Conservation (phyloP, 2,797 vertebrate species). For the Clamator glandarius region DNA sequence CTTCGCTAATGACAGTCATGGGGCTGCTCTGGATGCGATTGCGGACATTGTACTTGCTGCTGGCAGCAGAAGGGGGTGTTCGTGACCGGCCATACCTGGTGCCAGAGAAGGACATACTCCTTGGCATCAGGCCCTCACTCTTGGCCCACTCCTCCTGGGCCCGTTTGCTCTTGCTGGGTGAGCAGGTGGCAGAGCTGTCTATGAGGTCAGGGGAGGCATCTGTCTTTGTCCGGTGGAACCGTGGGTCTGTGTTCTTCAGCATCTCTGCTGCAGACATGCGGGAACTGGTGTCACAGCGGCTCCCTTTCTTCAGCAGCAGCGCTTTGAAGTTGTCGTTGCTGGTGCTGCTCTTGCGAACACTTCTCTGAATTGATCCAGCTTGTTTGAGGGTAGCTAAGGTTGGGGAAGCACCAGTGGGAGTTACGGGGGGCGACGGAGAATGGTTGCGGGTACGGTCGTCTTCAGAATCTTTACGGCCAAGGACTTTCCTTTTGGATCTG, state of each 20-base stretch:
- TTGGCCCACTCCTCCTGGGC: slow-evolving; percentile 90
- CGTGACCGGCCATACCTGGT: slow-evolving; percentile 89
- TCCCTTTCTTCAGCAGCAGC: slow-evolving; percentile 94
- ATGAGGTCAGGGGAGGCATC: slow-evolving; percentile 76
- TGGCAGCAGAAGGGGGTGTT: slow-evolving; percentile 93
- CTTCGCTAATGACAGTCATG: slow-evolving; percentile 97
- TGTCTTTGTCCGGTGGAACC: slow-evolving; percentile 84
- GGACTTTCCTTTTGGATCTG: slow-evolving; percentile 97
- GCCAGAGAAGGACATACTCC: slow-evolving; percentile 84
- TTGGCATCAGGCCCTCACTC: slow-evolving; percentile 84
- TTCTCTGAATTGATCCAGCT: slow-evolving; percentile 90
- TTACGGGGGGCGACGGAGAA: slow-evolving; percentile 82
- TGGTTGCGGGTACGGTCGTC: slow-evolving; percentile 86
- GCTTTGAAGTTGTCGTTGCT: slow-evolving; percentile 99
- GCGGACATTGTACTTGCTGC: slow-evolving; percentile 94
- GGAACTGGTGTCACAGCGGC: slow-evolving; percentile 90
- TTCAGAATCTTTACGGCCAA: slow-evolving; percentile 94
- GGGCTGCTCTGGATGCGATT: slow-evolving; percentile 96
- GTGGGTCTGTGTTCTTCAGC: slow-evolving; percentile 92
- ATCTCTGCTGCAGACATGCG: slow-evolving; percentile 97
- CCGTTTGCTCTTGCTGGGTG: slow-evolving; percentile 83
- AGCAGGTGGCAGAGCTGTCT: slow-evolving; percentile 80
- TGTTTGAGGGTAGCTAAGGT: slow-evolving; percentile 80
- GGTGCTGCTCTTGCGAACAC: slow-evolving; percentile 90
- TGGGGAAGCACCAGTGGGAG: slow-evolving; percentile 76